Percentiles rank a stretch among this genome's conserved stretches.
These are phyloP conservation scores for Willowsia nigromaculata DNA, from an alignment of 2,888 invertebrate genomes.

Conservation along the genomic window DNA sequence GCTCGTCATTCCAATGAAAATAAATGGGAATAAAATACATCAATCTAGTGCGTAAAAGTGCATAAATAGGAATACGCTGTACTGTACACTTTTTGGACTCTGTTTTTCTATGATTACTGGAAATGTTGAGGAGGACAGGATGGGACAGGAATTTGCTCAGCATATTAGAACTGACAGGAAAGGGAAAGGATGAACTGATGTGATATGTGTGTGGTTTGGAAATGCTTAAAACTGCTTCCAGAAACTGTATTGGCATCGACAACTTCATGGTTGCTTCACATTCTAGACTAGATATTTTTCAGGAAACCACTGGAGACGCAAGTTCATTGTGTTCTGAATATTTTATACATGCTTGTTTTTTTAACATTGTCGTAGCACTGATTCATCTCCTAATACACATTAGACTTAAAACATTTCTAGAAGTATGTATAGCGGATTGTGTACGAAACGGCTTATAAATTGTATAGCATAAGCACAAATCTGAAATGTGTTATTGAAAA, in stretches of 20 bases:
- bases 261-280: not conserved
- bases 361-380: not conserved
- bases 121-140: slow-evolving; percentile 21
- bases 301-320: slow-evolving; percentile 14
- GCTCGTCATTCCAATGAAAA: not conserved
- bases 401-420: not conserved
- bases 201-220: slow-evolving; percentile 3
- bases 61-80: not conserved
- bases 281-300: not conserved
- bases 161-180: slow-evolving; percentile 53
- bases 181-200: slow-evolving; percentile 26
- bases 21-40: not conserved
- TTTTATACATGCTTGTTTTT: not conserved
- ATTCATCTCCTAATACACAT: not conserved
- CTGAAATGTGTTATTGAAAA: no score
- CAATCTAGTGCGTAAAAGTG: not conserved
- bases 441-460: no score
- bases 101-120: not conserved
- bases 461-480: no score
- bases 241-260: slow-evolving; percentile 16
- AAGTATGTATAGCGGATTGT: no score
- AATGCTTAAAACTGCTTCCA: slow-evolving; percentile 27
- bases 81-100: not conserved
- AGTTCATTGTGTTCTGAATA: not conserved
- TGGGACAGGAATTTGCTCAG: slow-evolving; percentile 27